Evolutionary conservation across 2,888 invertebrate species (phyloP).

Genomic region (Melanostoma mellinum): DNA sequence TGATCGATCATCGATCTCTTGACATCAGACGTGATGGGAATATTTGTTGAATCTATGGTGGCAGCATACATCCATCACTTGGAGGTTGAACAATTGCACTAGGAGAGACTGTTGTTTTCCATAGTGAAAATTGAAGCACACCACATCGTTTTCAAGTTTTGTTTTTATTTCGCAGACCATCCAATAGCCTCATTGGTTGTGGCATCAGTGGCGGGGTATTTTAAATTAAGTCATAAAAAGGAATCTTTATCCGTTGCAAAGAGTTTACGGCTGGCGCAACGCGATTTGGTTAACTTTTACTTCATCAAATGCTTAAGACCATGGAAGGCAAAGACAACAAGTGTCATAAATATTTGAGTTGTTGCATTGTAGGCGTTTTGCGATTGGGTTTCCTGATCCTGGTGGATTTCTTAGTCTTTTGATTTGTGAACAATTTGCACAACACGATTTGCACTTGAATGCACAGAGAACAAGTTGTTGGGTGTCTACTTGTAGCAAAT

Average conservation of each 20-base stretch:
- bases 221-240: constrained; percentile 69
- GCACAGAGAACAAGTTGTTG: constrained; percentile 44
- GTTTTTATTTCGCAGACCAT: constrained; percentile 38
- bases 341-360: constrained; percentile 69
- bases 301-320: constrained; percentile 16
- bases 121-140: constrained; percentile 64
- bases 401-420: constrained; percentile 49
- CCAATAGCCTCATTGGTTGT: constrained; percentile 6
- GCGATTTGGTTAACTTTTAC: constrained; percentile 55
- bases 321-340: constrained; percentile 47
- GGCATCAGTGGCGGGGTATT: constrained; percentile 19
- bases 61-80: constrained; percentile 40
- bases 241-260: constrained; percentile 38
- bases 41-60: constrained; percentile 53
- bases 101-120: constrained; percentile 22
- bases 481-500: not conserved
- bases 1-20: constrained; percentile 72
- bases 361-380: constrained; percentile 62
- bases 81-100: constrained; percentile 49
- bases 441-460: constrained; percentile 65
- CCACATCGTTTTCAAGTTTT: constrained; percentile 59
- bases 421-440: constrained; percentile 62
- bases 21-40: constrained; percentile 72
- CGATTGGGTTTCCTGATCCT: constrained; percentile 60
- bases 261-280: constrained; percentile 17